A percentile compares a stretch with the other conserved stretches of the same genome.
phyloP scores from a whole-genome alignment of 2,797 vertebrate genomes.

The Siniperca obscura region DNA sequence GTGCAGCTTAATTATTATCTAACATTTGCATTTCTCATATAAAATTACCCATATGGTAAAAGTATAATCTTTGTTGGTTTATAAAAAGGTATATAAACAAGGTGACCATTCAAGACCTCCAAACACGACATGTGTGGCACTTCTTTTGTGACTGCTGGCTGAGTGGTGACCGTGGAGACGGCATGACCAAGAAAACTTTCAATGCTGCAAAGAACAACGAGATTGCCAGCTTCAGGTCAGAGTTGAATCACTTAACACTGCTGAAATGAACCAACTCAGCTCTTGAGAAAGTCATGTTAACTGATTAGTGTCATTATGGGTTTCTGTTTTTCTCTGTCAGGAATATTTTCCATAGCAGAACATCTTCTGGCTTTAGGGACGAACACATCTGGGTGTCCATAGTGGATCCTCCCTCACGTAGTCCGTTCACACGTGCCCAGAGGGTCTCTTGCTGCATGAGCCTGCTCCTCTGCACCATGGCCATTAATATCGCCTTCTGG shows the following conservation, averaged over 20 bases:
- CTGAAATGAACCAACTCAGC: neutral
- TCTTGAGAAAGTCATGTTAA: neutral
- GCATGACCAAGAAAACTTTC: conserved; percentile 83
- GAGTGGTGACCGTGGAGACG: conserved; percentile 76
- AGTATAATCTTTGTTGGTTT: neutral
- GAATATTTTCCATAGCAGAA: conserved; percentile 87
- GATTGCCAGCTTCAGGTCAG: conserved; percentile 87
- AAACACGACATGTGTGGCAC: conserved; percentile 81
- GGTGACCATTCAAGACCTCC: conserved; percentile 84
- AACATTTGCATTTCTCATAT: neutral
- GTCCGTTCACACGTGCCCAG: conserved; percentile 88
- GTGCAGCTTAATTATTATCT: neutral
- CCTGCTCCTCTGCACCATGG: conserved; percentile 90
- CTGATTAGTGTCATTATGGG: neutral
- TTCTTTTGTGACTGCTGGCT: conserved; percentile 88
- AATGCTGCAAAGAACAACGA: conserved; percentile 85
- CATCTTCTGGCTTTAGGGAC: conserved; percentile 86
- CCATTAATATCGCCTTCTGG: conserved; percentile 91
- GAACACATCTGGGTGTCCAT: conserved; percentile 90
- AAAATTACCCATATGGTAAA: neutral
- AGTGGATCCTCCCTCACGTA: conserved; percentile 85
- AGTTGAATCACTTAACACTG: neutral
- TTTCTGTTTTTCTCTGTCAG: conserved; percentile 63
- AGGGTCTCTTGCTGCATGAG: conserved; percentile 90
- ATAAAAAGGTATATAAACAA: conserved; percentile 84